A percentile compares a stretch with the other conserved stretches of the same genome.
Evolutionary conservation across 2,113 vertebrate genomes (phyloP).

Genomic region (Sebastes fasciatus): DNA sequence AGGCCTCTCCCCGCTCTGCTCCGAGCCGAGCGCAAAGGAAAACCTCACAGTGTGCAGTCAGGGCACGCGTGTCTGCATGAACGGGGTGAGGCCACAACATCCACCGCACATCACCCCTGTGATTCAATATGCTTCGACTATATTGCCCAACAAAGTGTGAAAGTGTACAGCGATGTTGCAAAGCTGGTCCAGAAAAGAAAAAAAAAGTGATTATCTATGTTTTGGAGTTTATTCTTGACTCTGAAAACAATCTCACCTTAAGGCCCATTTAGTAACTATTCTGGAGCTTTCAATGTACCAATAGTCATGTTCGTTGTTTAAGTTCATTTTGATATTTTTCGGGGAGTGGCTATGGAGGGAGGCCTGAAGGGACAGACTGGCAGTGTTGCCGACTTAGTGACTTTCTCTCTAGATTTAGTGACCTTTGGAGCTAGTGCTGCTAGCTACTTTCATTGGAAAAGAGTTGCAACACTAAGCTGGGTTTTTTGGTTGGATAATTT

Average conservation of each 20-base stretch:
- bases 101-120: background rate
- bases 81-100: conserved; percentile 80
- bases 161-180: background rate
- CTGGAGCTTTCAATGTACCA: background rate
- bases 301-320: too few species aligned
- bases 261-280: background rate
- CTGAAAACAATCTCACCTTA: background rate
- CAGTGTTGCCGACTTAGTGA: too few species aligned
- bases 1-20: conserved; percentile 78
- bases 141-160: background rate
- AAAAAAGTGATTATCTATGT: background rate
- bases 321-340: too few species aligned
- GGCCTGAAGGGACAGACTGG: too few species aligned
- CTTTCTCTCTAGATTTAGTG: too few species aligned
- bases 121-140: background rate
- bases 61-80: conserved; percentile 83
- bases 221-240: background rate
- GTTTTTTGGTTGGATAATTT: too few species aligned
- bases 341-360: too few species aligned
- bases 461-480: too few species aligned
- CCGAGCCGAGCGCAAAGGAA: conserved; percentile 76
- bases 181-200: background rate
- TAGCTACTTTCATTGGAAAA: too few species aligned
- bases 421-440: too few species aligned
- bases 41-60: conserved; percentile 84